These are phyloP conservation scores for Ceratotherium simum DNA, from an alignment of 2,113 vertebrate genomes.

Conservation along the genomic window DNA sequence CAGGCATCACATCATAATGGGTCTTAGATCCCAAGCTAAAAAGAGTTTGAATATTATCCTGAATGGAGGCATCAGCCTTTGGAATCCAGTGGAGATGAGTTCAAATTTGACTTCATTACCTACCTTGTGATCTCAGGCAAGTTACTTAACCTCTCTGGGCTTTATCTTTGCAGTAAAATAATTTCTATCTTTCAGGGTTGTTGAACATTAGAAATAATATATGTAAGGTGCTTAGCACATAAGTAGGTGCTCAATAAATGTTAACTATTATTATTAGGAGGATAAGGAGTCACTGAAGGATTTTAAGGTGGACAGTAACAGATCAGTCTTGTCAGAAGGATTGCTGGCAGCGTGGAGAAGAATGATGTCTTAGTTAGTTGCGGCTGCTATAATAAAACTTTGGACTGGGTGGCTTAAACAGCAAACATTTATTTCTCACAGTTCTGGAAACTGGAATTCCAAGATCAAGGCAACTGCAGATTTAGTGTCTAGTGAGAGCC, in stretches of 20 bases:
- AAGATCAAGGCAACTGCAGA: not conserved
- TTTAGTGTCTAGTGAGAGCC: not conserved
- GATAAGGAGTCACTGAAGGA: not conserved
- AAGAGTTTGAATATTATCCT: not conserved
- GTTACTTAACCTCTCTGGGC: not conserved
- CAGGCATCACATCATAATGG: not conserved
- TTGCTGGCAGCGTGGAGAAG: not conserved
- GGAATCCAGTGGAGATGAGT: not conserved
- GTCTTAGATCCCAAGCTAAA: not conserved
- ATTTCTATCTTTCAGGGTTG: not conserved
- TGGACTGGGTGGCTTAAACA: not conserved
- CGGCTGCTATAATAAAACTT: not conserved
- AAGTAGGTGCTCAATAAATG: not conserved
- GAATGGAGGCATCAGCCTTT: conserved; percentile 16
- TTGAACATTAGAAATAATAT: conserved; percentile 20
- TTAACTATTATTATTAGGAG: not conserved
- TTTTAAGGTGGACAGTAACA: not conserved
- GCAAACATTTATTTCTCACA: not conserved
- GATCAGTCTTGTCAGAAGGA: not conserved
- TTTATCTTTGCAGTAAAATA: conserved; percentile 52
- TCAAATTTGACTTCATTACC: not conserved
- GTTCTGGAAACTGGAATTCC: not conserved
- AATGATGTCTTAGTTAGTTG: not conserved
- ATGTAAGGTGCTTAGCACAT: not conserved
- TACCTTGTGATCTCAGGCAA: not conserved